A percentile compares a stretch with the other conserved stretches of the same genome.
These are phyloP conservation scores for Sitobion miscanthi DNA, from an alignment of 1,140 invertebrate species.

Conservation along the genomic window DNA sequence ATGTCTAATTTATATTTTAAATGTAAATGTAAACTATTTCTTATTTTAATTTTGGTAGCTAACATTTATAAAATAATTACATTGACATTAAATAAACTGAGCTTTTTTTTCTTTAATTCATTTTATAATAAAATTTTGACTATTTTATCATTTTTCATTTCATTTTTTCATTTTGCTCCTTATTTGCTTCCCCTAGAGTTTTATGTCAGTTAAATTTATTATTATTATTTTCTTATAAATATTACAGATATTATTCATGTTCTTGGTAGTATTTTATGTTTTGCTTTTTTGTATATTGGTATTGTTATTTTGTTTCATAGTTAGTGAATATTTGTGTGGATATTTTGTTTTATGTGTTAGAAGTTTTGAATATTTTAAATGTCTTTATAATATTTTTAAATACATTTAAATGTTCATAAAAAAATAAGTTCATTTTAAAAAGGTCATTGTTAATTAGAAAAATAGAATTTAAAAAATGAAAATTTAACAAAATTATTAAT, in stretches of 20 bases:
- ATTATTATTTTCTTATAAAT: not conserved
- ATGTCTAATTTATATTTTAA: conserved; percentile 10
- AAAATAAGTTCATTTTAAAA: not conserved
- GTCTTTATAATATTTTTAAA: not conserved
- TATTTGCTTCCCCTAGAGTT: not conserved
- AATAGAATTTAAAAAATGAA: not conserved
- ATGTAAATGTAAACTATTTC: not conserved
- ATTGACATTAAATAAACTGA: not conserved
- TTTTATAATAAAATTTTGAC: conserved; percentile 23
- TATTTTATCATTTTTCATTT: conserved; percentile 9
- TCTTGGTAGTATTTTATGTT: not conserved
- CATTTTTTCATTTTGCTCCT: not conserved
- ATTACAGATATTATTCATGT: not conserved
- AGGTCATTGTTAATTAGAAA: not conserved
- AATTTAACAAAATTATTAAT: not conserved
- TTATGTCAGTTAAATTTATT: not conserved
- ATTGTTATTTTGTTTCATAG: conserved; percentile 1
- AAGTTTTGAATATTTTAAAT: not conserved
- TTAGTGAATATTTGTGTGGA: conserved; percentile 1
- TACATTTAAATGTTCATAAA: not conserved
- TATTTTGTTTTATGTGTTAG: not conserved
- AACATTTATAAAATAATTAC: conserved; percentile 8
- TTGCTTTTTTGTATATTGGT: conserved; percentile 19
- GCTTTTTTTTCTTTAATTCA: not conserved
- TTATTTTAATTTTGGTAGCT: not conserved